These are phyloP conservation scores for Sycophila texana DNA, from an alignment of 2,888 invertebrate genomes.

Conservation along the genomic window DNA sequence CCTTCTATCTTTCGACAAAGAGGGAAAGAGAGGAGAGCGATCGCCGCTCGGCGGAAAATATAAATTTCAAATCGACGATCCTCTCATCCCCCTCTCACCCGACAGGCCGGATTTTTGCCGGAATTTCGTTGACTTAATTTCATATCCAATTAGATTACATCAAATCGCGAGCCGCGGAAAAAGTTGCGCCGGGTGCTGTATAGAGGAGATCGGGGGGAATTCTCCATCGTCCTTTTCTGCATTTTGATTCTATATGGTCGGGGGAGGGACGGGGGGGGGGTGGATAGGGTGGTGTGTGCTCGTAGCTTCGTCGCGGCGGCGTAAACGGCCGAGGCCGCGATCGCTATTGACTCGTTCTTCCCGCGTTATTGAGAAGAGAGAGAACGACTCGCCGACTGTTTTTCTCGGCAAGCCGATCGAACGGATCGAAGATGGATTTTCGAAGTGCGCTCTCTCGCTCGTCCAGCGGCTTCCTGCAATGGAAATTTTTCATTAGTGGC, in stretches of 20 bases:
- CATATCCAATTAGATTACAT: conserved; percentile 73
- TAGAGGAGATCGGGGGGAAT: neutral
- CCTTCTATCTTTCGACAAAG: conserved; percentile 47
- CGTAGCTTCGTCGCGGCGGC: conserved; percentile 23
- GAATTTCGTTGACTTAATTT: conserved; percentile 73
- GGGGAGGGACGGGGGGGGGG: too few relatives aligned
- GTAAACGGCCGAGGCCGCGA: neutral
- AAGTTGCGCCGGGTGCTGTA: conserved; percentile 64
- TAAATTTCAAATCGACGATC: conserved; percentile 58
- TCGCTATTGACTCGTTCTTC: conserved; percentile 40
- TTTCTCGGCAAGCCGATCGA: neutral
- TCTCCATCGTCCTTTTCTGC: conserved; percentile 46
- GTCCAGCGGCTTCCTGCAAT: conserved; percentile 32
- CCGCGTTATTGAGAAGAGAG: neutral
- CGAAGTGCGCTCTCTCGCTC: neutral
- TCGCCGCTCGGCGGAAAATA: conserved; percentile 51
- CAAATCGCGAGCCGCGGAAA: conserved; percentile 62
- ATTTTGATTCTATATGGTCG: conserved; percentile 53
- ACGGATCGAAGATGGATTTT: neutral
- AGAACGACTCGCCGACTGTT: neutral
- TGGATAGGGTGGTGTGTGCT: too few relatives aligned
- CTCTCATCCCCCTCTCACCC: conserved; percentile 51
- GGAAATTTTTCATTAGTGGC: conserved; percentile 39
- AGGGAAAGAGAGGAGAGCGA: conserved; percentile 46
- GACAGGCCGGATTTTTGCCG: conserved; percentile 67